Percentiles rank a stretch among this genome's conserved stretches.
Conservation (phyloP, 2,888 invertebrate genomes). For the Stenodema calcarata region DNA sequence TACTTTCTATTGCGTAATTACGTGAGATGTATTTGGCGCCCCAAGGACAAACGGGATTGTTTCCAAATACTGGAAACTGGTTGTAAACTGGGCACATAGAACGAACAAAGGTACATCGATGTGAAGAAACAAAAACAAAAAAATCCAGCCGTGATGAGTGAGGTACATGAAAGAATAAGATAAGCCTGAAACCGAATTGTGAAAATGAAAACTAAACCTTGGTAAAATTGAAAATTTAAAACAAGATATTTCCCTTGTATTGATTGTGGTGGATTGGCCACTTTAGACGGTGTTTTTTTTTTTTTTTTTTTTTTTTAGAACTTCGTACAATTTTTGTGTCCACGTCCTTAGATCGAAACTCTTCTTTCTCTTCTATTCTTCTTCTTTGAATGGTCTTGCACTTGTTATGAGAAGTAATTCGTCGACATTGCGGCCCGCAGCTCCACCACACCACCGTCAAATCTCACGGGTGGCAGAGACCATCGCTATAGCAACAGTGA, state of each 20-base stretch:
- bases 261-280: background rate
- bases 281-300: background rate
- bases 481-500: slow-evolving; percentile 27
- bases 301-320: too few relatives aligned
- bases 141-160: background rate
- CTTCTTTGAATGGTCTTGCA: slow-evolving; percentile 15
- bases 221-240: background rate
- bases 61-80: background rate
- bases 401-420: slow-evolving; percentile 15
- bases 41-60: background rate
- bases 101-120: background rate
- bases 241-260: slow-evolving; percentile 16
- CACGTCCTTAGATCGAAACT: slow-evolving; percentile 13
- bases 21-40: background rate
- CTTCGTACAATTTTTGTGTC: background rate
- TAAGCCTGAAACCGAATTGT: background rate
- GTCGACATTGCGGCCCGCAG: slow-evolving; percentile 19
- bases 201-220: background rate
- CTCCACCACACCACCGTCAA: slow-evolving; percentile 25
- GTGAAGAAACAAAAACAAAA: background rate
- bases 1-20: background rate
- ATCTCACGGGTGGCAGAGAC: slow-evolving; percentile 15
- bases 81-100: background rate
- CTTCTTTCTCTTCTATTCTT: background rate
- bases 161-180: background rate